Evolutionary conservation across 2,113 vertebrate species (phyloP), one percentile per base, ranked within the genome.

Genomic region (Cyanoderma ruficeps): DNA sequence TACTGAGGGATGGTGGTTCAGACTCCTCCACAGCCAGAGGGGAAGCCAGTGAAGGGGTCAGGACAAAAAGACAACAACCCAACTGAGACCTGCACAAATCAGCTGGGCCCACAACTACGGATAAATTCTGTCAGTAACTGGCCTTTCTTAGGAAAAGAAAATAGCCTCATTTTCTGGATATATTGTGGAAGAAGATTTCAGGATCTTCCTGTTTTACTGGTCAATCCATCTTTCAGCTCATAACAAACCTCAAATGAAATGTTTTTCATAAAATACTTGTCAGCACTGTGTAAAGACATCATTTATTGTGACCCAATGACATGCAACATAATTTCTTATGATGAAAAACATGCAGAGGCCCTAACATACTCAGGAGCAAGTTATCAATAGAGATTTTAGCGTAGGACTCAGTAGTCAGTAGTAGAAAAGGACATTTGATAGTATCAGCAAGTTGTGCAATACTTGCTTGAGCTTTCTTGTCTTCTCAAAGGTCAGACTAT

Each of bases 351-450:
- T 7, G 5, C 7, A 7, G 12, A 53, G 13, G 2, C 1, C 3
- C 3, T 52, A 61, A 57, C 8, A n/a, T 7, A 50, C 3, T 21
- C 5, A 0, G 13, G 14, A 64, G 30, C 28, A 5, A 23, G 4
- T 69, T 61, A 55, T 20, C 27, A 90, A 35, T 6, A 35, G 22
- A 44, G 10, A 72, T 85, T 72, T 55, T 23, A 57, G 10, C 31
- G 20, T 46, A 95, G 87, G 64, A 53, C 25, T 42, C 46, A 7
- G 9, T 7, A 61, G 22, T 15, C 44, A 46, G 44, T 46, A 46
- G 46, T 21, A 46, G 10, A 57, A 78, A 93, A 65, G 28, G 47
- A 33, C 14, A 12, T 77, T 87, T 30, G 5, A 70, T 50, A 63
- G 35, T 41, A 80, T 7, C 49, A 64, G 15, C 11, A 71, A 63